phyloP scores from a whole-genome alignment of 2,797 vertebrate genomes.

The Cephalopachus bancanus region DNA sequence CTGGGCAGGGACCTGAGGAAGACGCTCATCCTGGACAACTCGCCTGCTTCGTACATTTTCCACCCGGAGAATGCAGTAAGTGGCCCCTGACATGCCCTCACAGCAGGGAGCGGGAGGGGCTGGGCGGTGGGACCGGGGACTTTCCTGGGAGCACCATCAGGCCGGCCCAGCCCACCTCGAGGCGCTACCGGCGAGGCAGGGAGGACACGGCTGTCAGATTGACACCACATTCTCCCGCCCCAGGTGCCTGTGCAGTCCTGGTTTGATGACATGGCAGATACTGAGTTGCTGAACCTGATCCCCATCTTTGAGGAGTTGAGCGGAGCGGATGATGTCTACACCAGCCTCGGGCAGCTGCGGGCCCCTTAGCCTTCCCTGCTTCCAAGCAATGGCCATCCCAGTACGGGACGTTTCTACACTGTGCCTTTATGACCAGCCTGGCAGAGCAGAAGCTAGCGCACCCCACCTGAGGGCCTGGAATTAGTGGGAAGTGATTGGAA shows the following conservation, averaged over 20 bases:
- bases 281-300: constrained; percentile 95
- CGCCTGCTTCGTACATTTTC: constrained; percentile 96
- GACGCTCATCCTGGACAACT: constrained; percentile 96
- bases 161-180: not conserved
- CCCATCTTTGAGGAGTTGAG: constrained; percentile 92
- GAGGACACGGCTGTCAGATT: not conserved
- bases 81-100: accelerated
- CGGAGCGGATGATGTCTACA: constrained; percentile 93
- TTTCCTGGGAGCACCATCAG: not conserved
- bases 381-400: constrained; percentile 62
- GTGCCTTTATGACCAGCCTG: constrained; percentile 87
- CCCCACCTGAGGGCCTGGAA: constrained; percentile 66
- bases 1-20: constrained; percentile 94
- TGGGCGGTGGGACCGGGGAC: not conserved
- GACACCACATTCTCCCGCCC: not conserved
- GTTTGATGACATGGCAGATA: constrained; percentile 96
- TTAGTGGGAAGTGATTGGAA: not conserved
- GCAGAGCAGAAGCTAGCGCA: constrained; percentile 69
- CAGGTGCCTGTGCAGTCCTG: constrained; percentile 96
- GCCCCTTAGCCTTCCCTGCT: constrained; percentile 88
- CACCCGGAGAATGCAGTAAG: constrained; percentile 95
- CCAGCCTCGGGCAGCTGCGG: constrained; percentile 93
- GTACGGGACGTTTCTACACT: constrained; percentile 83
- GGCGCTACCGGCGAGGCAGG: not conserved
- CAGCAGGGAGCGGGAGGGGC: not conserved